These are phyloP conservation scores for Toxotes jaculatrix DNA, from an alignment of 2,113 vertebrate genomes.

Conservation along the genomic window DNA sequence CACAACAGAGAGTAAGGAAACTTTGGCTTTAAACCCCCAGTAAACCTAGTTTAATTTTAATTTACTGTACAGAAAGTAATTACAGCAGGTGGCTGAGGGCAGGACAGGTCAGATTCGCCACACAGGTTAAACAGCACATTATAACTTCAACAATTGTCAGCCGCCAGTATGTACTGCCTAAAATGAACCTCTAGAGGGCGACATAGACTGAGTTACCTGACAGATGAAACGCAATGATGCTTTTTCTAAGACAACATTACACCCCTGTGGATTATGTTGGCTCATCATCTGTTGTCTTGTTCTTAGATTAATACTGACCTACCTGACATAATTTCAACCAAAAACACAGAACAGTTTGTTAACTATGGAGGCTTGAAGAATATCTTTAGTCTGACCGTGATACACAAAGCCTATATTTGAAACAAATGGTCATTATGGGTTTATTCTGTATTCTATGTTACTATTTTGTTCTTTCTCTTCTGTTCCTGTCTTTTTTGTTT, in stretches of 20 bases:
- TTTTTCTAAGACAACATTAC: not conserved
- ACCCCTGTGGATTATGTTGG: not conserved
- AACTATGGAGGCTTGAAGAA: not conserved
- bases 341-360: not conserved
- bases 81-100: slow-evolving; percentile 20
- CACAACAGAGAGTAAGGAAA: not conserved
- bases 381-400: not conserved
- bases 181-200: slow-evolving; percentile 62
- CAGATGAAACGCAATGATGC: not conserved
- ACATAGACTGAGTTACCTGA: slow-evolving; percentile 19
- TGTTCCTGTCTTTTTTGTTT: not conserved
- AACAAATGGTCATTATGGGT: not conserved
- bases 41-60: not conserved
- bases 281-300: not conserved
- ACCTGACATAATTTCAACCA: not conserved
- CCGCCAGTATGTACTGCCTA: not conserved
- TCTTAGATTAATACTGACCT: not conserved
- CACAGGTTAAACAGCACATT: not conserved
- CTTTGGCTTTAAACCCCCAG: not conserved
- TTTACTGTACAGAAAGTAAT: not conserved
- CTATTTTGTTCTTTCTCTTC: too few relatives aligned
- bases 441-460: not conserved
- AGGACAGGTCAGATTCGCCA: not conserved
- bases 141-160: not conserved
- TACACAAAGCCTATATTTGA: not conserved